Evolutionary conservation across 2,113 vertebrate genomes (phyloP).

Genomic region (Hirundichthys speculiger): DNA sequence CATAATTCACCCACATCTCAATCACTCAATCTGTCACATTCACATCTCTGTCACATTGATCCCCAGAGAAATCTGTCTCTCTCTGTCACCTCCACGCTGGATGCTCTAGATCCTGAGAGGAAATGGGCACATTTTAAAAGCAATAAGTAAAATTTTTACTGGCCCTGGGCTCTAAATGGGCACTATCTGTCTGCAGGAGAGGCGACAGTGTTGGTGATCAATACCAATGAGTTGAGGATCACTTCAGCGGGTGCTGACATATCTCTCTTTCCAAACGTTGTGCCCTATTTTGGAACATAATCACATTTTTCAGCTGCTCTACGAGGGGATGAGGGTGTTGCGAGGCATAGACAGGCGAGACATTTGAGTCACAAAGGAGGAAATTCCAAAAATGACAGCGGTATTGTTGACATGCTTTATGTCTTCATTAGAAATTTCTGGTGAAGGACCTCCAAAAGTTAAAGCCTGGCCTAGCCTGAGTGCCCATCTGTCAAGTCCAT

Average conservation of each 20-base stretch:
- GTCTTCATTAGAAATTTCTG: too few species aligned
- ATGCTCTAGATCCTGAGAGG: conserved; percentile 13
- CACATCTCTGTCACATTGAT: conserved; percentile 22
- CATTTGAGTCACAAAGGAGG: too few species aligned
- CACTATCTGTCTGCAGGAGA: conserved; percentile 39
- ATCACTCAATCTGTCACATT: conserved; percentile 35
- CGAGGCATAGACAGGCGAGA: neutral
- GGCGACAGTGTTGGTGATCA: conserved; percentile 55
- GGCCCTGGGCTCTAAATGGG: conserved; percentile 37
- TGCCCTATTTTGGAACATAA: conserved; percentile 43
- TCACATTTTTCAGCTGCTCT: conserved; percentile 43
- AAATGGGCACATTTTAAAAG: conserved; percentile 47
- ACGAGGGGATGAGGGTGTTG: neutral
- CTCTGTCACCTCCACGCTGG: conserved; percentile 3
- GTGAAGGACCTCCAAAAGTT: too few species aligned
- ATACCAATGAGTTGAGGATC: conserved; percentile 54
- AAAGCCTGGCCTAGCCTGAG: too few species aligned
- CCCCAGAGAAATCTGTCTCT: conserved; percentile 11
- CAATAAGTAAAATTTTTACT: conserved; percentile 43
- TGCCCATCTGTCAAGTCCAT: too few species aligned
- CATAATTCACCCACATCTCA: conserved; percentile 37
- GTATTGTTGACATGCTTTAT: too few species aligned
- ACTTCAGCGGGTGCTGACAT: conserved; percentile 43
- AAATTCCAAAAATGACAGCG: too few species aligned
- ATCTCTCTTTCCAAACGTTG: conserved; percentile 45